Base-by-base conservation (phyloP, 2,888 invertebrate genomes). In the Morpho achilles region DNA sequence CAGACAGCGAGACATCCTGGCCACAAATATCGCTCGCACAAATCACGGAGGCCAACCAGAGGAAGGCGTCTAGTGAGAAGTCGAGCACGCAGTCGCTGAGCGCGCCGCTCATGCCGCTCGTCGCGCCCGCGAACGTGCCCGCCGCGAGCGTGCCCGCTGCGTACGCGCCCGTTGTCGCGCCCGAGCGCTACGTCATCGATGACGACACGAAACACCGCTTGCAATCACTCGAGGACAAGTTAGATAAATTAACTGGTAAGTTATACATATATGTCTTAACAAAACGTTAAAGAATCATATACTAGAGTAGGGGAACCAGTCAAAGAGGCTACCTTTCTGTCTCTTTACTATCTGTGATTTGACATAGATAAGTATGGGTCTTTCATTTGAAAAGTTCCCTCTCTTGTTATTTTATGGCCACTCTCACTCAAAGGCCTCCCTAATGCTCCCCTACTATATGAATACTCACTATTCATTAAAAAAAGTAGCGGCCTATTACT, bases 21-120 rank as follows among this genome's bases (percentile, higher is more conserved):
- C 91, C 91, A 0, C 82, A 82, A 66, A 90, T 91, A 55, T 85
- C 90, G 1, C 70, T 91, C 16, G 87, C 82, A 0, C 88, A 89
- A 64, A 83, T 91, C 51, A 79, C 82, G 0, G 88, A 88, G 48
- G 87, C 88, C 32, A 81, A 86, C 64, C 86, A 85, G 56, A 76
- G 89, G 52, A 87, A 87, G 61, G 82, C 85, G 41, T 83, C 87
- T 2, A 82, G 81, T 67, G 87, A 86, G 66, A 84, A 85, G 63
- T 79, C 80, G 10, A 72, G 75, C 69, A 73, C 71, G 60, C 82
- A 82, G 64, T 79, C 80, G 57, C 73, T 81, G 6, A 68, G 68
- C 69, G 70, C 67, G 51, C 50, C 69, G 56, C 67, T 68, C 8
- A 48, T 58, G 10, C 53, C 63, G 7, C 70, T 79, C 8, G 63